A percentile compares a stretch with the other conserved stretches of the same genome.
phyloP scores from a whole-genome alignment of 2,888 invertebrate species.

The Seira musarum region DNA sequence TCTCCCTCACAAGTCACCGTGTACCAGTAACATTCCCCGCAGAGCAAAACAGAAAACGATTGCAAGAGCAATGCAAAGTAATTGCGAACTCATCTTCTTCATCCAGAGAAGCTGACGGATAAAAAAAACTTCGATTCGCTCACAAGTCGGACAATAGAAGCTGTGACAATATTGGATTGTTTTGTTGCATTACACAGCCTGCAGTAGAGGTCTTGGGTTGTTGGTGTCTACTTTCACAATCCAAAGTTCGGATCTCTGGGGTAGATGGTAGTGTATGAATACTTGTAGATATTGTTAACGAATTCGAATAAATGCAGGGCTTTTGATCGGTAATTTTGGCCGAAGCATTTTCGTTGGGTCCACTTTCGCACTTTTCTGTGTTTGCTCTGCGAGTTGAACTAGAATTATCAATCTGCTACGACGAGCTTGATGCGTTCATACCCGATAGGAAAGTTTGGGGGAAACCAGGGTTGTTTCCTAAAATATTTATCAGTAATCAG shows the following conservation, averaged over 20 bases:
- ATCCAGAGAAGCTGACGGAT: no score
- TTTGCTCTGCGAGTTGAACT: neutral
- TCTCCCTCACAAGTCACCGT: no score
- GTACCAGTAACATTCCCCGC: no score
- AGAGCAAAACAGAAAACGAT: no score
- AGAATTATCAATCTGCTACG: slow-evolving; percentile 73
- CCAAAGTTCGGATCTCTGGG: neutral
- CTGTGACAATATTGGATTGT: slow-evolving; percentile 41
- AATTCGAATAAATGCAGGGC: neutral
- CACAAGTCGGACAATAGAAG: slow-evolving; percentile 28
- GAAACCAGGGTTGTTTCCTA: slow-evolving; percentile 69
- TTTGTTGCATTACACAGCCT: slow-evolving; percentile 35
- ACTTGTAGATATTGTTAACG: neutral
- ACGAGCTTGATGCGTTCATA: slow-evolving; percentile 80
- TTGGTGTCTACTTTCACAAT: no score
- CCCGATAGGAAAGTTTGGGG: slow-evolving; percentile 75
- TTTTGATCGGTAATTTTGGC: neutral
- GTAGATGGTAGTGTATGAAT: neutral
- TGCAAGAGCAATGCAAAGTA: no score
- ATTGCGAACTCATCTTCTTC: no score
- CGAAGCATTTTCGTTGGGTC: neutral
- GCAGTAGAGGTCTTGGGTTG: neutral
- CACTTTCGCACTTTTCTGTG: neutral
- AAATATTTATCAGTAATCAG: slow-evolving; percentile 20
- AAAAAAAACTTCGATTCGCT: no score